Base-by-base conservation (phyloP, 2,113 vertebrate genomes). In the Caracal caracal region DNA sequence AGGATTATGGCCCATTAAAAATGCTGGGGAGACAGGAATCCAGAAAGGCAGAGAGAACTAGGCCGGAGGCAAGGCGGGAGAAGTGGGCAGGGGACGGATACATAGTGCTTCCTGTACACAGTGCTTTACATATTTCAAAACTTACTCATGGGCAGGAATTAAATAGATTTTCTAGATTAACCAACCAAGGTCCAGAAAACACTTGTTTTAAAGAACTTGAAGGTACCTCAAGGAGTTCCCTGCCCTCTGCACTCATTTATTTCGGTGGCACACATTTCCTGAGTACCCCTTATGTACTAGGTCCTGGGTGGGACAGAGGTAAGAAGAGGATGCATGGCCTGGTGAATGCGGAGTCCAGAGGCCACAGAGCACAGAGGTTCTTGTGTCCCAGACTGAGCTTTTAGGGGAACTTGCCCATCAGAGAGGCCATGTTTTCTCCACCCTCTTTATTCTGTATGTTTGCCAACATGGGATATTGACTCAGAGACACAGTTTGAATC, bases 91-190 rank as follows among this genome's bases (percentile, higher is more conserved):
- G 43, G 16, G 56, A 53, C 65, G 78, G 33, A 53, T 3, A 11
- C 1, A 3, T 35, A n/a, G 30, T 49, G 3, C 37, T 88, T 80
- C 37, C 37, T 59, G 2, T 43, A 63, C 4, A 5, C 4, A 71
- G 2, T 19, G 37, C 35, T 70, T 94, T 49, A 37, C 16, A 33
- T 40, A 53, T 61, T 95, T 93, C 59, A 88, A 80, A 70, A 47
- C 0, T 0, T 76, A 71, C 24, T 47, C 49, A 30, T n/a, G 37
- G 43, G 5, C 15, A 76, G 13, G 3, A 84, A 17, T 70, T 70
- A 78, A 47, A 22, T 3, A 40, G 56, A 81, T 61, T 76, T 90
- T 89, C 63, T 11, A 63, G 37, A 65, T 76, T 71, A 76, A 95
- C 35, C 59, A 78, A 22, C 70, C 0, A 13, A 59, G 19, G 37